Conservation (phyloP, 2,797 vertebrate species). For the Platyrinchus mystaceus region DNA sequence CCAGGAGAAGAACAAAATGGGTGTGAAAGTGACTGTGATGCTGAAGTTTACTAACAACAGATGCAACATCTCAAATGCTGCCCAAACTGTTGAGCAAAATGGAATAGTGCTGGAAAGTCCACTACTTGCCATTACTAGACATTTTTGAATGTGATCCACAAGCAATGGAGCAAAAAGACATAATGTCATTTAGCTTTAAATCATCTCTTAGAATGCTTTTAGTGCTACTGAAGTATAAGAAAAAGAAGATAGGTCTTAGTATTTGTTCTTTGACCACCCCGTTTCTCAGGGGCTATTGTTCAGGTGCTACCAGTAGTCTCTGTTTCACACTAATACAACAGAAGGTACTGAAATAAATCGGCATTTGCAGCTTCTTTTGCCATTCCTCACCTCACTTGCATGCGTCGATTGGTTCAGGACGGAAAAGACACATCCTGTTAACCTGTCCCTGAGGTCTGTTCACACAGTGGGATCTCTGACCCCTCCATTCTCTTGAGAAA, state of each 20-base stretch:
- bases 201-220: not conserved
- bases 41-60: not conserved
- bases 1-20: not conserved
- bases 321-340: not conserved
- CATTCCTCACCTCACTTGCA: not conserved
- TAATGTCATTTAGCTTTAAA: not conserved
- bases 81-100: not conserved
- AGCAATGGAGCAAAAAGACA: not conserved
- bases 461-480: not conserved
- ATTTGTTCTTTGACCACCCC: not conserved
- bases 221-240: not conserved
- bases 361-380: not conserved
- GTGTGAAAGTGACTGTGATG: not conserved
- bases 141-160: not conserved
- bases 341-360: not conserved
- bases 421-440: not conserved
- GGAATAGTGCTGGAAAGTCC: not conserved
- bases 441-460: not conserved
- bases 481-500: not conserved
- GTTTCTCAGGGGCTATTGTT: not conserved
- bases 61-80: not conserved
- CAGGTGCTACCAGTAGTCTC: not conserved
- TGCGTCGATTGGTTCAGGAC: accelerated
- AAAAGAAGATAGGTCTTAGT: not conserved
- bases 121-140: not conserved